Base-by-base conservation (phyloP, 2,113 vertebrate species). In the Lasiurus borealis region DNA sequence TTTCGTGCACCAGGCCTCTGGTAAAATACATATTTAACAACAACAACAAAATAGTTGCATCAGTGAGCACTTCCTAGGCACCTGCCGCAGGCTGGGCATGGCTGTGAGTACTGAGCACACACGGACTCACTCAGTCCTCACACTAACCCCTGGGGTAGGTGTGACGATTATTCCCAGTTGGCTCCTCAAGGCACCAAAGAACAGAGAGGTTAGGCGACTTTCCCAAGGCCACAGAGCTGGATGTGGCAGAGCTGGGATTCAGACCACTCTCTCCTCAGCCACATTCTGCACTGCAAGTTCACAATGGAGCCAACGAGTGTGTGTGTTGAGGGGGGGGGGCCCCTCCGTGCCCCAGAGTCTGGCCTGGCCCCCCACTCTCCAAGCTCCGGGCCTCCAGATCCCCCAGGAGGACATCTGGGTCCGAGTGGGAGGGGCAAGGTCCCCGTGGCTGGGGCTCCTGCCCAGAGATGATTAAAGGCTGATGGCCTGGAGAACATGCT, bases 401-500 rank as follows among this genome's bases (percentile, higher is more conserved):
- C 83, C 9, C 31, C 19, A 71, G 88, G 0, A 1, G 8, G 14
- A 80, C 54, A 44, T 34, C 59, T 77, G 64, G 23, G 18, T 44
- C 1, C 7, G 10, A 3, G 1, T 46, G 40, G 69, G 44, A 92
- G 57, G 36, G 34, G 0, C 81, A 50, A 71, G 16, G 46, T 34
- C 50, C 88, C 34, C 81, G 12, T 82, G 46, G 9, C 50, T 21
- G 86, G 52, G 76, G 76, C 29, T 68, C 34, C 71, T 66, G 52
- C 64, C 90, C 85, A 2, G 59, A 62, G 52, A 76, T 69, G 90
- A 95, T 88, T 81, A 66, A 78, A 91, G 90, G 85, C 31, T 71
- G 88, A 93, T 85, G 80, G 93, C 87, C 77, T 90, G 52, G 81
- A 92, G 88, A 90, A 71, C 81, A 80, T 62, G 94, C 57, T 94